These are phyloP conservation scores for Drosophila sp. DNA, from an alignment of 1,140 invertebrate genomes.

Conservation along the genomic window DNA sequence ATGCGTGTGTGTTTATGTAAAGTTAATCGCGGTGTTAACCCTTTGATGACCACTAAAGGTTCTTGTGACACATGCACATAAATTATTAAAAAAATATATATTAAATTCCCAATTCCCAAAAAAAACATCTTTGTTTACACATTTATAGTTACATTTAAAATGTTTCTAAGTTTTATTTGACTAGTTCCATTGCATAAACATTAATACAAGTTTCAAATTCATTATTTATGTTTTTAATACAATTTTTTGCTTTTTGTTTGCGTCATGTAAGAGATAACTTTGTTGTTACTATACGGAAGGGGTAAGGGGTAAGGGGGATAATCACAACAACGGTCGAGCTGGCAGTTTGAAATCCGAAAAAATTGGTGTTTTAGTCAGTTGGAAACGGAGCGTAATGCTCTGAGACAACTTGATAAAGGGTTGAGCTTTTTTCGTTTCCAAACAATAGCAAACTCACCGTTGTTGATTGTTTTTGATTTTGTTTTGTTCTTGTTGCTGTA, in stretches of 20 bases:
- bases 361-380: constrained; percentile 80
- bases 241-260: constrained; percentile 48
- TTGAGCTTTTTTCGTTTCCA: constrained; percentile 70
- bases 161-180: constrained; percentile 83
- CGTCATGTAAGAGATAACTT: constrained; percentile 53
- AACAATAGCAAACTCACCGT: constrained; percentile 58
- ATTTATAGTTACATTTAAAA: constrained; percentile 82
- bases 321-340: constrained; percentile 54
- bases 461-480: constrained; percentile 33
- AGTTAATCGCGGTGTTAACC: constrained; percentile 7
- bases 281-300: constrained; percentile 28
- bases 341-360: constrained; percentile 56
- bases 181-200: constrained; percentile 83
- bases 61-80: background rate
- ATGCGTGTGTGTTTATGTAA: background rate
- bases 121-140: constrained; percentile 56
- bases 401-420: constrained; percentile 70
- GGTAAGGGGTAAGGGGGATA: background rate
- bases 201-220: constrained; percentile 79
- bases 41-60: background rate
- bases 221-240: constrained; percentile 53
- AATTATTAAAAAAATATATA: too few species aligned
- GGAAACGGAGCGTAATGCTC: constrained; percentile 23
- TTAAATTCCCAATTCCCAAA: constrained; percentile 5
- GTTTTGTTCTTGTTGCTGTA: constrained; percentile 14